Base-by-base conservation (phyloP, 1,140 invertebrate species). In the Drosophila dunni region DNA sequence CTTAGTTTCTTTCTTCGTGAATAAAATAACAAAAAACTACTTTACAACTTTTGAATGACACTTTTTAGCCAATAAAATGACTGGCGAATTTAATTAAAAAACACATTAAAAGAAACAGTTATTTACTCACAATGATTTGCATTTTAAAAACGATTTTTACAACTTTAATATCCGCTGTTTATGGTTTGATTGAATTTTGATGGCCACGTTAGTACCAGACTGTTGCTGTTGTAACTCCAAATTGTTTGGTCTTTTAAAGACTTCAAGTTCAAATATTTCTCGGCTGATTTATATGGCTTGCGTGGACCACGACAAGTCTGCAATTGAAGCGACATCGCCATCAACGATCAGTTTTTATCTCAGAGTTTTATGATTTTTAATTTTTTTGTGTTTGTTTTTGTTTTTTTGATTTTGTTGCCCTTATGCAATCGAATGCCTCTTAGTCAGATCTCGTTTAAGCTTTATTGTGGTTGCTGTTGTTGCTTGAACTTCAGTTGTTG, bases 111-210 rank as follows among this genome's bases (percentile, higher is more conserved):
- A 11, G 10, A 40, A 24, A n/a, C 24, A 46, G 13, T 38, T 20
- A 38, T 29, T 69, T 72, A 89, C 80, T 89, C 67, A 88, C 84
- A 75, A 78, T 89, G 77, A 88, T 77, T 88, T 75, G 84, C 84
- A 86, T 89, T 71, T 79, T 86, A 63, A 45, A 67, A 20, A 29
- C 17, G 4, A 24, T 9, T 54, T 56, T 60, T 48, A 48, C 38
- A 17, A 40, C 5, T 17, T 24, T 60, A 58, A 29, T 69, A 67
- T 20, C 61, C 45, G 38, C 54, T 53, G 71, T 67, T 56, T 66
- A 68, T 73, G 73, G 53, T 71, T 81, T 83, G 51, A 56, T 48
- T 76, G 10, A 29, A 5, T 17, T 64, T 85, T 79, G 72, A 75
- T 64, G 46, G 46, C 34, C 46, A 71, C 20, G 50, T 65, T 75